Percentiles rank a stretch among this genome's conserved stretches.
These are phyloP conservation scores for Mastigias papua DNA, from an alignment of 30 jellyfish, hydroid and myxozoan genomes.

Conservation along the genomic window DNA sequence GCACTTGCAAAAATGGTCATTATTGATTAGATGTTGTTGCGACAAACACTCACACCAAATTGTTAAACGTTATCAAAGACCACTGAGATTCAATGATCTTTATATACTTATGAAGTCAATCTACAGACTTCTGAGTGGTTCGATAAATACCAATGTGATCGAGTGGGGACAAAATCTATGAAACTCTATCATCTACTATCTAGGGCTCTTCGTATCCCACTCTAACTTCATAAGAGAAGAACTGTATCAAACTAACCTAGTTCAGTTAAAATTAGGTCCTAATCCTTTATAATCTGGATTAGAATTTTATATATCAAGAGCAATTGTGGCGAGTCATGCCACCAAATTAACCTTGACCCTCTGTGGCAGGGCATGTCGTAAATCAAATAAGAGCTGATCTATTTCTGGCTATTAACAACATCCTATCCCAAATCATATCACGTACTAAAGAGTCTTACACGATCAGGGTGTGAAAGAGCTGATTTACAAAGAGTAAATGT, in stretches of 20 bases:
- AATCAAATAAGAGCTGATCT: constrained; percentile 9
- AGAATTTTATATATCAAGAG: constrained; percentile 11
- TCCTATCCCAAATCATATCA: not conserved
- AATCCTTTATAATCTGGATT: constrained; percentile 31
- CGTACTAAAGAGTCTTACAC: constrained; percentile 1
- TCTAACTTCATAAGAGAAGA: not conserved
- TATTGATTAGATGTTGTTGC: not conserved
- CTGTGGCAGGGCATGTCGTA: not conserved
- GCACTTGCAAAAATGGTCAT: not conserved
- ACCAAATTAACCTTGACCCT: constrained; percentile 57
- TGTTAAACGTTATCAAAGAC: too few relatives aligned
- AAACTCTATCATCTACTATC: not conserved
- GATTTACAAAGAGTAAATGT: constrained; percentile 25
- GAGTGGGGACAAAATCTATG: not conserved
- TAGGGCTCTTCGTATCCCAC: not conserved
- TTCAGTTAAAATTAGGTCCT: constrained; percentile 14
- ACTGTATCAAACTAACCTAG: not conserved
- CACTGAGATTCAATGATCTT: too few relatives aligned
- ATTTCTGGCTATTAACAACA: constrained; percentile 29
- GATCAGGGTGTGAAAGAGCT: constrained; percentile 52
- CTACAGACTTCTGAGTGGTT: not conserved
- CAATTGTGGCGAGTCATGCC: constrained; percentile 29
- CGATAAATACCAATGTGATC: not conserved
- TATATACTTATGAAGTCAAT: too few relatives aligned
- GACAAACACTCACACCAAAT: too few relatives aligned